Conservation (phyloP, 1,140 invertebrate genomes). For the Euwallacea fornicatus region DNA sequence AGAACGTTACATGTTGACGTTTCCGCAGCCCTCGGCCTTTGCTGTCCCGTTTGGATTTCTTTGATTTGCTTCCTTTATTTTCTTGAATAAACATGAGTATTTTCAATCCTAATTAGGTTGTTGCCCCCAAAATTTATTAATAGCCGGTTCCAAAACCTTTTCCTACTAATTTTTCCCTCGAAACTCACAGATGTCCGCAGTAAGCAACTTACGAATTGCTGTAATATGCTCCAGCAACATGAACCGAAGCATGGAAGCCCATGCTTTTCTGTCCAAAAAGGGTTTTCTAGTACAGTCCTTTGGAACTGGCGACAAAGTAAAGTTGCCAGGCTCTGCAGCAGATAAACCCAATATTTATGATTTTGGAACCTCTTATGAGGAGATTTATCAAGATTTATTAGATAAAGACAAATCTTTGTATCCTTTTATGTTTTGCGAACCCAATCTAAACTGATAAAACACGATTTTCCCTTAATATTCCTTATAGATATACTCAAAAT, state of each 20-base stretch:
- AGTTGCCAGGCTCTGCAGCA: conserved; percentile 91
- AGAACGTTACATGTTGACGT: no score
- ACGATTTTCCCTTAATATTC: background rate
- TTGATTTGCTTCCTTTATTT: no score
- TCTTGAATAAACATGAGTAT: no score
- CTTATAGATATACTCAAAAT: conserved; percentile 92
- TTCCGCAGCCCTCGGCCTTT: no score
- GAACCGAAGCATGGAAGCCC: conserved; percentile 99
- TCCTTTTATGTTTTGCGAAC: conserved; percentile 46
- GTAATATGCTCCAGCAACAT: conserved; percentile 99
- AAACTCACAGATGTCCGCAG: conserved; percentile 31
- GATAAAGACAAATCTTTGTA: conserved; percentile 87
- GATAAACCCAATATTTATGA: conserved; percentile 98
- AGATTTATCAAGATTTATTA: conserved; percentile 94
- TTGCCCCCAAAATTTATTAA: background rate
- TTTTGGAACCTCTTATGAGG: conserved; percentile 94
- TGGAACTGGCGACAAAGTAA: conserved; percentile 97
- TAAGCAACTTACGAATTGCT: conserved; percentile 75
- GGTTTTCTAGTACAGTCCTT: conserved; percentile 96
- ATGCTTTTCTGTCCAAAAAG: conserved; percentile 95
- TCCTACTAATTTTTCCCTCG: background rate
- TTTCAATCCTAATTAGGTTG: no score
- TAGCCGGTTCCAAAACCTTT: background rate
- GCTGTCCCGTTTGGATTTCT: no score
- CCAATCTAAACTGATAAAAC: conserved; percentile 50